Conservation (phyloP, 1,140 invertebrate species). For the Drosophila obscura region DNA sequence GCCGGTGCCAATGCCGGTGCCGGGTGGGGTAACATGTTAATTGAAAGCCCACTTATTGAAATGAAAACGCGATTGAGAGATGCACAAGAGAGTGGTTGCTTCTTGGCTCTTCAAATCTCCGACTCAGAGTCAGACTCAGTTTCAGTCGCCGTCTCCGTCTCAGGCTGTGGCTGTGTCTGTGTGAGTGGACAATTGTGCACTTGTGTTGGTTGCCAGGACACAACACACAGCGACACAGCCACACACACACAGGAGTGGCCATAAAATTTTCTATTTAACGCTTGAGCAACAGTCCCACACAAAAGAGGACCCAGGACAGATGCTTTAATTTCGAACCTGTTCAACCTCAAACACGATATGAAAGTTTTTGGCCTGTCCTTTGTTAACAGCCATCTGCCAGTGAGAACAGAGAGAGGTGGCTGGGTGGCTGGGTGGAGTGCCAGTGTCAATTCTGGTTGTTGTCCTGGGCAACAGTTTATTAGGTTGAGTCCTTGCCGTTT, state of each 20-base stretch:
- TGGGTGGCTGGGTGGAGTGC: not conserved
- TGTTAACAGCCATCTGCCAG: slow-evolving; percentile 27
- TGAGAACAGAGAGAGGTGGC: not conserved
- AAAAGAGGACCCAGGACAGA: slow-evolving; percentile 25
- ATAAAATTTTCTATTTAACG: slow-evolving; percentile 81
- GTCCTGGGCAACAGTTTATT: slow-evolving; percentile 77
- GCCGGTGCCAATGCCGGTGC: not conserved
- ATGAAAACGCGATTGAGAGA: slow-evolving; percentile 47
- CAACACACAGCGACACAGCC: slow-evolving; percentile 30
- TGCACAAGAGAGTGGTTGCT: slow-evolving; percentile 7
- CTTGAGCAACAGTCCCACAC: slow-evolving; percentile 55
- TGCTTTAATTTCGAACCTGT: slow-evolving; percentile 59
- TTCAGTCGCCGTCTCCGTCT: not conserved
- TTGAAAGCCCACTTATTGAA: slow-evolving; percentile 77
- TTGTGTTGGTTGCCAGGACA: slow-evolving; percentile 55
- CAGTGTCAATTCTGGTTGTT: slow-evolving; percentile 45
- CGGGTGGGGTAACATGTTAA: slow-evolving; percentile 56
- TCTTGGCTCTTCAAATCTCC: not conserved
- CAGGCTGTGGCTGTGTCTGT: not conserved
- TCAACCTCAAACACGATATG: slow-evolving; percentile 68
- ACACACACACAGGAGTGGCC: slow-evolving; percentile 34
- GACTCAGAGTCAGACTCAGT: no score
- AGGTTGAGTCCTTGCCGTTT: slow-evolving; percentile 76
- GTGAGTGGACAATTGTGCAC: slow-evolving; percentile 33
- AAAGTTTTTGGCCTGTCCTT: slow-evolving; percentile 47